Evolutionary conservation across 1,140 invertebrate species (phyloP).

Genomic region (Stenopsyche tienmushanensis): DNA sequence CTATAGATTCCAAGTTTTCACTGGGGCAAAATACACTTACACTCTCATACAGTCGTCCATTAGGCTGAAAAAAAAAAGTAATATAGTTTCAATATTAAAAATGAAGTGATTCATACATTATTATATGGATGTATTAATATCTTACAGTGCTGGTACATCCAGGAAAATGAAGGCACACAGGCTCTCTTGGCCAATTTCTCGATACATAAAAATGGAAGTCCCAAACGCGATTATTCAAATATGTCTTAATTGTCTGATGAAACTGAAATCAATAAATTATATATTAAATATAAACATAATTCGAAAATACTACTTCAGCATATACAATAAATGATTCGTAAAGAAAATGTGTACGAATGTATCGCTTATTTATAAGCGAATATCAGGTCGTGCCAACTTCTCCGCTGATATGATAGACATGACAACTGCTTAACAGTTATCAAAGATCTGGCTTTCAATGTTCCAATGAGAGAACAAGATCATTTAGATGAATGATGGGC

Average conservation of each 20-base stretch:
- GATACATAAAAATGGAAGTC: conserved; percentile 86
- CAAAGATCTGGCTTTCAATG: too few relatives aligned
- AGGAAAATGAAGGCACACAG: conserved; percentile 80
- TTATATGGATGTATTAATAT: conserved; percentile 7
- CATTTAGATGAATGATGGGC: too few relatives aligned
- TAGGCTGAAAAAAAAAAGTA: conserved; percentile 60
- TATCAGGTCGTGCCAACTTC: too few relatives aligned
- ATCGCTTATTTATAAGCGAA: too few relatives aligned
- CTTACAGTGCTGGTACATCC: conserved; percentile 80
- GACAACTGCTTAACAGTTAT: too few relatives aligned
- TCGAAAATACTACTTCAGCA: too few relatives aligned
- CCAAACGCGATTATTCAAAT: conserved; percentile 81
- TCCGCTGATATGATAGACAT: too few relatives aligned
- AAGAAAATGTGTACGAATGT: too few relatives aligned
- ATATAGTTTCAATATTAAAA: background rate
- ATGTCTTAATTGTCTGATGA: conserved; percentile 84
- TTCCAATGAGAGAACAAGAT: too few relatives aligned
- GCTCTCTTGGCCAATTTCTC: conserved; percentile 79
- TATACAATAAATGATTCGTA: too few relatives aligned
- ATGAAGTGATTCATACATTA: background rate
- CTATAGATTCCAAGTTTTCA: conserved; percentile 67
- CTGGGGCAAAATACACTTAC: conserved; percentile 80
- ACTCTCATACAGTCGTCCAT: conserved; percentile 75
- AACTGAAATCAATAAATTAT: conserved; percentile 62
- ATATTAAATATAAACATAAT: background rate